Base-by-base conservation (phyloP, 2,888 invertebrate genomes). In the Mythimna pallens region DNA sequence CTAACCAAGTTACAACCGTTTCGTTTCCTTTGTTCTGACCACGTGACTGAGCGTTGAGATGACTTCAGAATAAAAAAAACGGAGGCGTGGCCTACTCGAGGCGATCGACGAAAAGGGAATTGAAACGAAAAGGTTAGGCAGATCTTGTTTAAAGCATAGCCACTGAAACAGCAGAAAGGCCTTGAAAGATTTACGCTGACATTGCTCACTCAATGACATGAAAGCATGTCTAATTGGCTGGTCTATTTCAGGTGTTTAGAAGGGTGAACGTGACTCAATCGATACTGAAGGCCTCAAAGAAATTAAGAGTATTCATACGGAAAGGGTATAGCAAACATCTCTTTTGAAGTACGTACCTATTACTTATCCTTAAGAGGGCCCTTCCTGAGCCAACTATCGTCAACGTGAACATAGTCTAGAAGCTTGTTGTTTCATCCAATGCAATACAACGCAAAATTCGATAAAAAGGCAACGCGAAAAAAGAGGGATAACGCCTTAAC, bases 231-330 rank as follows among this genome's bases (percentile, higher is more conserved):
- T 74, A 83, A 83, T 83, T 73, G 43, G 43, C 66, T 30, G 3
- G 54, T 80, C 85, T 82, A 84, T 82, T 82, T 81, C 58, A 62
- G 67, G 82, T 62, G 12, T 77, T 65, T 54, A 55, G 67, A 83
- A 71, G 68, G 68, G 73, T 69, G 61, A 57, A 50, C 66, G 61
- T 65, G 61, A 40, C 66, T 66, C 55, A 66, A 80, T 80, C 70
- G 62, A 83, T 75, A 75, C 22, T 65, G 36, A 64, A 61, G 58
- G 71, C 69, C 17, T 54, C 20, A 65, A 70, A 73, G 71, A 78
- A 70, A 82, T 81, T 72, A 74, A 54, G 67, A 50, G 55, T 34
- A 70, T 71, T 77, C 77, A 62, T 58, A 17, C 14, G 55, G 34
- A 73, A 77, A 70, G 63, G 54, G 77, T 54, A 57, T 52, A 65